These are phyloP conservation scores for Linyphia triangularis DNA, from an alignment of 2,888 invertebrate species.

Conservation along the genomic window DNA sequence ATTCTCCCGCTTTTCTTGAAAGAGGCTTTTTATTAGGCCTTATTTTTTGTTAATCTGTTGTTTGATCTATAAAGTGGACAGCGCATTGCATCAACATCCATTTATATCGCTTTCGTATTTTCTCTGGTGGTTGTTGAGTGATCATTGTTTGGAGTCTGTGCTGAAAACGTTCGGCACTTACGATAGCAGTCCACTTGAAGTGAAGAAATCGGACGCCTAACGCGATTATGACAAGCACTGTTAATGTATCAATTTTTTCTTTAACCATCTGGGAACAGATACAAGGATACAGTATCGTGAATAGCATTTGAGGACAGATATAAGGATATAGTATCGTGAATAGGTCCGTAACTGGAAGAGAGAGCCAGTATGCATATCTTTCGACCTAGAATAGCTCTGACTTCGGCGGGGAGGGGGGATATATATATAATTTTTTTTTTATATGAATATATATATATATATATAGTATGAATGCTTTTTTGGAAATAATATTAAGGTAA, in stretches of 20 bases:
- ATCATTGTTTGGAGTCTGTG: constrained; percentile 10
- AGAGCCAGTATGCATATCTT: no score
- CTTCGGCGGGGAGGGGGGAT: no score
- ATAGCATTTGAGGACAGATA: no score
- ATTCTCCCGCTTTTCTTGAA: constrained; percentile 21
- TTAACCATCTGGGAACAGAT: not conserved
- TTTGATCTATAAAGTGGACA: constrained; percentile 4
- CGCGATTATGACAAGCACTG: not conserved
- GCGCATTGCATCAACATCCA: not conserved
- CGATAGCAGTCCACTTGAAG: constrained; percentile 8
- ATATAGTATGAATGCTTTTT: no score
- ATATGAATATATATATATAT: no score
- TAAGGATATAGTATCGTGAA: no score
- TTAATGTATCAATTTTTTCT: not conserved
- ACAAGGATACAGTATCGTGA: no score
- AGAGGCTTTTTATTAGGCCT: not conserved
- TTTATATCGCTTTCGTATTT: constrained; percentile 1
- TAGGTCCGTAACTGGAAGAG: no score
- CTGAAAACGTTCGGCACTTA: not conserved
- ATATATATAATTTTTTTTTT: no score
- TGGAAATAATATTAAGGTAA: no score
- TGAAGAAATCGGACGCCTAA: not conserved
- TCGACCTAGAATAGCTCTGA: no score
- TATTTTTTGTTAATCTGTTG: constrained; percentile 6
- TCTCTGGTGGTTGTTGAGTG: not conserved